Percentiles rank a stretch among this genome's conserved stretches.
phyloP scores from a whole-genome alignment of 2,113 vertebrate species.

The Pteropus alecto region DNA sequence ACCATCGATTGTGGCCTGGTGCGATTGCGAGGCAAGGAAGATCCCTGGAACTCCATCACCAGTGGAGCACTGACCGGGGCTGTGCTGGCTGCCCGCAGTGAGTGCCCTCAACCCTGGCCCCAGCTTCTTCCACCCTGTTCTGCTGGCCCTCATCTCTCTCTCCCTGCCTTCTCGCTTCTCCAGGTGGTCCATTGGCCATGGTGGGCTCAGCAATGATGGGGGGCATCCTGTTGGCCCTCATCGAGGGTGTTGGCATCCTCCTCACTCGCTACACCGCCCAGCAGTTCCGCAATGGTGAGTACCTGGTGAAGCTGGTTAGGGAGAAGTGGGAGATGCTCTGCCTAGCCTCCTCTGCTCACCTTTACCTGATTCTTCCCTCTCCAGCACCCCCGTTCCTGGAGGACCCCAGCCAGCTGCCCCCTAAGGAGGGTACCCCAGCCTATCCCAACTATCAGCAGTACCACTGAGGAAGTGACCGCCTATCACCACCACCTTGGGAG shows the following conservation, averaged over 20 bases:
- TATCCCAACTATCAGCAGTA: constrained; percentile 81
- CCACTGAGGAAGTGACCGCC: constrained; percentile 73
- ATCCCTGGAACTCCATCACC: constrained; percentile 94
- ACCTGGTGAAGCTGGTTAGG: neutral
- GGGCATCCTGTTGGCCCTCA: constrained; percentile 90
- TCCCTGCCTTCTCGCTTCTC: neutral
- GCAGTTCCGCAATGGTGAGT: constrained; percentile 93
- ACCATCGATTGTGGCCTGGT: constrained; percentile 93
- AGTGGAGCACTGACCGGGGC: constrained; percentile 92
- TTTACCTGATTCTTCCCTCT: constrained; percentile 19
- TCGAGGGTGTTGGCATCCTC: constrained; percentile 92
- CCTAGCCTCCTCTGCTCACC: neutral
- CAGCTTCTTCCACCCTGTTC: neutral
- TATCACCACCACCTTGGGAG: constrained; percentile 42
- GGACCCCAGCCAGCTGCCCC: constrained; percentile 87
- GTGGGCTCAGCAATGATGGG: constrained; percentile 94
- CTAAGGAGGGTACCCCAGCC: constrained; percentile 80
- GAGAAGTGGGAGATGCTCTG: neutral
- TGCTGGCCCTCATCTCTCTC: neutral
- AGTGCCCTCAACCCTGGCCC: constrained; percentile 56
- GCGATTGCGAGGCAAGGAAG: constrained; percentile 89
- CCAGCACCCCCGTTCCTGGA: constrained; percentile 87
- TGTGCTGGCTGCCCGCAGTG: constrained; percentile 91
- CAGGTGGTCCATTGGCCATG: constrained; percentile 93
- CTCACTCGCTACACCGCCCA: constrained; percentile 91